phyloP scores from a whole-genome alignment of 2,113 vertebrate species.

The Tupaia chinensis region DNA sequence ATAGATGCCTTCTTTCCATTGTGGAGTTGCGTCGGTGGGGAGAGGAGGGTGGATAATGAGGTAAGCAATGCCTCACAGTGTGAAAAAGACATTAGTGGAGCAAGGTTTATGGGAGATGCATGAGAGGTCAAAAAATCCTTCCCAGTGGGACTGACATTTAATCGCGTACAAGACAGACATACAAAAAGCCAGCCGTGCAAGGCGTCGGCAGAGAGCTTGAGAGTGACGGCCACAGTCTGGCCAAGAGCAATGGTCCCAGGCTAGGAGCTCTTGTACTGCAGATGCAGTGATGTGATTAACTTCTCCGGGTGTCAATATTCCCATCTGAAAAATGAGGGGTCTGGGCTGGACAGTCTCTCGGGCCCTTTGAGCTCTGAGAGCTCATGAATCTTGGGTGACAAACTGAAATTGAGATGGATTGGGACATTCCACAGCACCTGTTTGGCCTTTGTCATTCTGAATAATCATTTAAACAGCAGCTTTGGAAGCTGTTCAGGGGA shows the following conservation, averaged over 20 bases:
- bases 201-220: neutral
- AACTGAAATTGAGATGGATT: neutral
- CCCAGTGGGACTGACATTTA: neutral
- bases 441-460: neutral
- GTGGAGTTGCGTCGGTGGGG: neutral
- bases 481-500: neutral
- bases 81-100: neutral
- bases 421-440: neutral
- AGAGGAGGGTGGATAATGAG: neutral
- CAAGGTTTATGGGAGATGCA: neutral
- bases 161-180: neutral
- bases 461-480: neutral
- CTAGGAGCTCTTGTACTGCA: neutral
- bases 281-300: neutral
- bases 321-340: conserved; percentile 21
- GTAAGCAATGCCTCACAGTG: neutral
- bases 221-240: rapidly evolving
- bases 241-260: rapidly evolving
- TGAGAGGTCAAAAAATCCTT: neutral
- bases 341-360: neutral
- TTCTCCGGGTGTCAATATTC: neutral
- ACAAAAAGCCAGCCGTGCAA: neutral
- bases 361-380: neutral
- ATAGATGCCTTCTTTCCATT: neutral
- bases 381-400: neutral